A percentile compares a stretch with the other conserved stretches of the same genome.
Evolutionary conservation across 2,113 vertebrate genomes (phyloP).

Genomic region (cattle (Bos taurus)): DNA sequence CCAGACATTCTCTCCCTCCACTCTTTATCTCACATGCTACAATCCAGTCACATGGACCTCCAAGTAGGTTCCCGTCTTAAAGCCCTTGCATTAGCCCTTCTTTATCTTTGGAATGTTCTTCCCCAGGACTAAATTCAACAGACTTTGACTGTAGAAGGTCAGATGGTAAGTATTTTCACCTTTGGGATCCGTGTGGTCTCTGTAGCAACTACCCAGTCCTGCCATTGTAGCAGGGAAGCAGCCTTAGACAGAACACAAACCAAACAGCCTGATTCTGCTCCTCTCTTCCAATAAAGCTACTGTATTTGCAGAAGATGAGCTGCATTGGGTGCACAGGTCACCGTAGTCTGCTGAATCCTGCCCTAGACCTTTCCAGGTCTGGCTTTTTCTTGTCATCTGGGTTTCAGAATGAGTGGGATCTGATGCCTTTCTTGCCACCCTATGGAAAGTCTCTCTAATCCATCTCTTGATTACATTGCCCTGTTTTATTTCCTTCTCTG

Average conservation of each 20-base stretch:
- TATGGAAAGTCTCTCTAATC: not conserved
- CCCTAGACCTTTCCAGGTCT: not conserved
- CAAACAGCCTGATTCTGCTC: not conserved
- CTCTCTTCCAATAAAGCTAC: not conserved
- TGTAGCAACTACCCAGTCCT: not conserved
- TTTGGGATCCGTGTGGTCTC: not conserved
- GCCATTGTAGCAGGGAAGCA: not conserved
- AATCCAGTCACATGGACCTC: no score
- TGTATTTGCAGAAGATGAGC: not conserved
- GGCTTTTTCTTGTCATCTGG: not conserved
- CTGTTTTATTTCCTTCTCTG: not conserved
- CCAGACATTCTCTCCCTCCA: not conserved
- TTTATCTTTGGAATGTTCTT: not conserved
- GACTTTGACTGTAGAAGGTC: not conserved
- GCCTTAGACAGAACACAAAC: not conserved
- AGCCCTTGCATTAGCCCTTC: not conserved
- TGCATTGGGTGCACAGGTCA: not conserved
- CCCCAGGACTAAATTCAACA: not conserved
- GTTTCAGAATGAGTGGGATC: not conserved
- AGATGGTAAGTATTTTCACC: not conserved
- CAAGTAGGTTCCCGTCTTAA: not conserved
- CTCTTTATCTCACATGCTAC: accelerated
- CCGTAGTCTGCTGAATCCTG: not conserved
- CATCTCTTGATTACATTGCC: not conserved
- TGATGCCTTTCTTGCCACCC: not conserved